Evolutionary conservation across 1,140 invertebrate species (phyloP), one percentile per base, ranked within the genome.

Genomic region (Polypedilum vanderplanki): DNA sequence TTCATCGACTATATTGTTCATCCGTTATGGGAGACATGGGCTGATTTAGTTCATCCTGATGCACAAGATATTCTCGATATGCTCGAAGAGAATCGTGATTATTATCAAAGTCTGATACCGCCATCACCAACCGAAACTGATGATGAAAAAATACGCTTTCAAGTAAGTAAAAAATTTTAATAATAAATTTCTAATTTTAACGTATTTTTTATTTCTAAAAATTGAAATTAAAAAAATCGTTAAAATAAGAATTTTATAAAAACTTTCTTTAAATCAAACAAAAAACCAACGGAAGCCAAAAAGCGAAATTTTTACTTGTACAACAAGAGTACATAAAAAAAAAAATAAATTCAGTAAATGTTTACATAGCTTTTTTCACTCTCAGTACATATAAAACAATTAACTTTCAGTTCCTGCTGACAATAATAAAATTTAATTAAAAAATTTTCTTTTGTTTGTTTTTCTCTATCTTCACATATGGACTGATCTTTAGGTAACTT

Each of bases 1-100:
- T 99, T 99, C 82, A 99, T 99, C 80, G 97, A 99, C 85, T 99
- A 98, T 83, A 99, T 99, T 80, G 96, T 98, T 3, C 97, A 99
- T 86, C 98, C 98, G 7, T 84, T 99, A 18, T 99, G 96, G 95
- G 98, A 99, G 83, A 99, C 97, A 3, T 99, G 98, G 98, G 97
- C 96, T 10, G 98, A 99, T 83, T 86, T 99, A 40, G 98, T 99
- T 1, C 95, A 98, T 85, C 98, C 98, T 0, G 97, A 99, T 82
- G 97, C 97, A 9, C 96, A 98, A 84, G 93, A 97, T 74, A 99
- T 99, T 78, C 85, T 99, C 73, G 97, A 99, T 83, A 97, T 93
- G 4, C 85, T 99, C 75, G 97, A 99, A 85, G 95, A 98, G 83
- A 99, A 99, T 84, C 88, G 98, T 74, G 96, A 99, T 84, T 99